Evolutionary conservation across 1,140 invertebrate genomes (phyloP), one percentile per base, ranked within the genome.

Genomic region (Neuroterus valhalla): DNA sequence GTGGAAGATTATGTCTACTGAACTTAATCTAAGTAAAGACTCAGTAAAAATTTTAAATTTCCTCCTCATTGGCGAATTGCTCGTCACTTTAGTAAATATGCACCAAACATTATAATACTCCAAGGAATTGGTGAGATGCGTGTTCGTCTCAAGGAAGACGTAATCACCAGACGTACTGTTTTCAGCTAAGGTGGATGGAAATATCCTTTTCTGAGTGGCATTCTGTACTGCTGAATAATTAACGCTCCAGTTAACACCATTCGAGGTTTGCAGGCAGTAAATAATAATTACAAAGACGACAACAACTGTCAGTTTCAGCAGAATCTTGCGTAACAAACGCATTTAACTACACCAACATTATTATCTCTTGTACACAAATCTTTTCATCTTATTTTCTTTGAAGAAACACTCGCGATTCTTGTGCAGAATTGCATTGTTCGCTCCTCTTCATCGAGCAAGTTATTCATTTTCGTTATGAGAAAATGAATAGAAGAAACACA

Each of bases 1-100:
- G 82, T 95, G 92, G 23, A 96, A 89, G 46, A 91, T 89, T 48
- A 96, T 81, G 50, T 91, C 89, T 4, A 92, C 90, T 19, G 90
- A 84, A 2, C 91, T 81, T 46, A 89, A 78, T 55, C 81, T 89
- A 2, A 94, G 83, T 45, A 95, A 85, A 10, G 93, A 94, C 5
- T 90, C 85, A 2, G 92, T 87, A 78, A 93, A 93, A 26, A 90
- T 89, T 67, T 88, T 86, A 74, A 94, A 93, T 77, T 94, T 94
- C 10, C 87, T 84, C 70, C 91, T 90, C 76, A 94, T 90, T 10
- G 91, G 90, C n/a, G 89, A 90, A 77, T 93, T 94, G 2, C 83
- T 85, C 15, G 89, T 85, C n/a, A 92, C 92, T 81, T 93, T 93
- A 0, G 91, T 92, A 83, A 93, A 93, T 69, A 93, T 92, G 66